phyloP scores from a whole-genome alignment of 2,113 vertebrate genomes.

The Paraplagusia blochii region DNA sequence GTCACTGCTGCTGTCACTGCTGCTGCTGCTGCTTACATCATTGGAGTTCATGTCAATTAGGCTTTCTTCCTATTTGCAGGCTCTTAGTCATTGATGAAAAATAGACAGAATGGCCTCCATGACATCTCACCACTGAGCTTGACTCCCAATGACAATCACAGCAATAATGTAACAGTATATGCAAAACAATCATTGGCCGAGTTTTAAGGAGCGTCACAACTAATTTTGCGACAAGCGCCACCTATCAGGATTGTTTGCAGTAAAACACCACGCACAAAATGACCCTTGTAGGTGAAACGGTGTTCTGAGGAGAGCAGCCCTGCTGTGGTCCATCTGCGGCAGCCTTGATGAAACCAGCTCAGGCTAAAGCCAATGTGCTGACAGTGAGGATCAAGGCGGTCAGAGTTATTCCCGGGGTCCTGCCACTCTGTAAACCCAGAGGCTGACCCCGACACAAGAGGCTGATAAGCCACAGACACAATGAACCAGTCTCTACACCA shows the following conservation, averaged over 20 bases:
- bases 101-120: constrained; percentile 27
- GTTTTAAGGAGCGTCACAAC: background rate
- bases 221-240: constrained; percentile 2
- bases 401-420: constrained; percentile 60
- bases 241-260: constrained; percentile 10
- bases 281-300: constrained; percentile 36
- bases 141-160: constrained; percentile 3
- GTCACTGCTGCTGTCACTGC: no score
- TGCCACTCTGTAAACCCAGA: constrained; percentile 36
- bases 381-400: constrained; percentile 65
- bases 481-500: constrained; percentile 34
- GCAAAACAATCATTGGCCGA: background rate
- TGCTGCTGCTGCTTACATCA: constrained; percentile 50
- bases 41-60: constrained; percentile 51
- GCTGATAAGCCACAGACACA: constrained; percentile 55
- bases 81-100: constrained; percentile 56
- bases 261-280: constrained; percentile 31
- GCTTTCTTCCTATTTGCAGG: constrained; percentile 46
- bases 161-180: background rate
- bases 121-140: background rate
- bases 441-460: constrained; percentile 53
- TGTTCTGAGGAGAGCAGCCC: constrained; percentile 41
- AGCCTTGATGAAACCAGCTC: constrained; percentile 66
- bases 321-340: constrained; percentile 37
- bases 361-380: constrained; percentile 55